Percentiles rank a stretch among this genome's conserved stretches.
phyloP scores from a whole-genome alignment of 2,797 vertebrate genomes.

The Onychomys arenicola region DNA sequence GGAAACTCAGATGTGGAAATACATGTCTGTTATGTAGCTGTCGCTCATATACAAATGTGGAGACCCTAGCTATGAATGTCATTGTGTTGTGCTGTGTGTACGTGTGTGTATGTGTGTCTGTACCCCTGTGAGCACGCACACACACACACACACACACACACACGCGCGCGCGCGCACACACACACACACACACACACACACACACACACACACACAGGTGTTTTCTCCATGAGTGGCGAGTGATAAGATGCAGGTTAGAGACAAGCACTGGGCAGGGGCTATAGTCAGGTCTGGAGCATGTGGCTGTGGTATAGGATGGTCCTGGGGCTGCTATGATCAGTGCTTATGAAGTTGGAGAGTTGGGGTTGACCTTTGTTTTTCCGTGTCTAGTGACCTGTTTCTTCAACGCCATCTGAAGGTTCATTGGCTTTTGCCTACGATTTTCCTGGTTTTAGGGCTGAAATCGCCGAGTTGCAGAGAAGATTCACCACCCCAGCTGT shows the following conservation, averaged over 20 bases:
- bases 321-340: background rate
- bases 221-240: background rate
- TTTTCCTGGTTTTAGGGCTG: background rate
- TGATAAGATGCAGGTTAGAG: background rate
- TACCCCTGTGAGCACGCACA: background rate
- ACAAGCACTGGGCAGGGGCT: background rate
- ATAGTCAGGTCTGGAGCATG: no score
- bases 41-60: background rate
- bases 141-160: background rate
- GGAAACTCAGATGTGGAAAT: background rate
- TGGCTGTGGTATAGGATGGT: background rate
- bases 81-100: background rate
- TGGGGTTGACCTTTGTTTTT: background rate
- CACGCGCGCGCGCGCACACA: background rate
- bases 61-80: background rate
- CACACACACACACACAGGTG: background rate
- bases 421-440: background rate
- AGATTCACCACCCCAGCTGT: background rate
- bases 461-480: background rate
- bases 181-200: background rate
- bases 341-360: background rate
- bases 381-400: background rate
- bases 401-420: background rate
- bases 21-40: background rate
- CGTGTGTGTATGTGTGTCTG: background rate